A percentile compares a stretch with the other conserved stretches of the same genome.
Evolutionary conservation across 2,888 invertebrate genomes (phyloP).

Genomic region (Aleiodes alternator): DNA sequence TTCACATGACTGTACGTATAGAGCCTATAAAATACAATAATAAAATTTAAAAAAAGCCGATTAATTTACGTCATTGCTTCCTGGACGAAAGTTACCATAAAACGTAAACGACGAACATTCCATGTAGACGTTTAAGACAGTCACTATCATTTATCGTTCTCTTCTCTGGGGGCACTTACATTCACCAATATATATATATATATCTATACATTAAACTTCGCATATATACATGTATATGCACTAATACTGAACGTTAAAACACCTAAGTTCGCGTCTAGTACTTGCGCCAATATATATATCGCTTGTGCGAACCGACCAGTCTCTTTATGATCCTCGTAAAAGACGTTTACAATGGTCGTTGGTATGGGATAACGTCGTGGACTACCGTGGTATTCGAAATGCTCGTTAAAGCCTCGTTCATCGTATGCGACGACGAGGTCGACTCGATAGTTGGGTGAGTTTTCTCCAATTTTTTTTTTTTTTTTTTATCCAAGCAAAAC

Average conservation of each 20-base stretch:
- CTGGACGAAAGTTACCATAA: too few species aligned
- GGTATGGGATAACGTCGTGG: conserved; percentile 57
- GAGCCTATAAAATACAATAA: too few species aligned
- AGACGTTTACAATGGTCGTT: conserved; percentile 65
- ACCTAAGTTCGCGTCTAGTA: conserved; percentile 39
- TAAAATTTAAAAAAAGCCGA: too few species aligned
- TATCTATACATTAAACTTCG: background rate
- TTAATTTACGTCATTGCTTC: too few species aligned
- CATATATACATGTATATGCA: background rate
- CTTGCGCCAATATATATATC: conserved; percentile 50
- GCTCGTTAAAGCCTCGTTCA: conserved; percentile 62
- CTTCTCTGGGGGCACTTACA: conserved; percentile 7
- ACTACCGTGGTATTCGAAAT: conserved; percentile 57
- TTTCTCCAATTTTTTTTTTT: conserved; percentile 22
- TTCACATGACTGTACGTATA: too few species aligned
- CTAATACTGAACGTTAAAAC: conserved; percentile 39
- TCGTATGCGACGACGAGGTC: conserved; percentile 40
- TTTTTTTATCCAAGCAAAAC: conserved; percentile 50
- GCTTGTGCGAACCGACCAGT: conserved; percentile 49
- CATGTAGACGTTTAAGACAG: conserved; percentile 36
- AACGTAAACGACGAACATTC: conserved; percentile 15
- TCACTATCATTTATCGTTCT: conserved; percentile 44
- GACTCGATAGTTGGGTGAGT: conserved; percentile 29
- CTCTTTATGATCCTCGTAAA: conserved; percentile 69
- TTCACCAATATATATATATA: conserved; percentile 16